A percentile compares a stretch with the other conserved stretches of the same genome.
These are phyloP conservation scores for Climacteris rufus DNA, from an alignment of 2,113 vertebrate genomes.

Conservation along the genomic window DNA sequence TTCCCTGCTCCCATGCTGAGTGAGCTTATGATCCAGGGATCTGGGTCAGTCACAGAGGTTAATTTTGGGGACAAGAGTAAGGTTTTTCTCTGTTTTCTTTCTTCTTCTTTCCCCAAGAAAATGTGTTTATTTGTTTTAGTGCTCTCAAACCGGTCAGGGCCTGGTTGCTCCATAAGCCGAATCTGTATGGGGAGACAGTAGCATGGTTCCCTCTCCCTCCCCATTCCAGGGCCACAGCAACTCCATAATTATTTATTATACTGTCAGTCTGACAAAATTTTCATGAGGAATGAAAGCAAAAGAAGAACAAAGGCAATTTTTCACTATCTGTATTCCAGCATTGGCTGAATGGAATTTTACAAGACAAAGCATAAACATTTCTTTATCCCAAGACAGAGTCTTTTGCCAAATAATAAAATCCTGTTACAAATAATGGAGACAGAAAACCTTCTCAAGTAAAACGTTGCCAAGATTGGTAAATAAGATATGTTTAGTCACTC, in stretches of 20 bases:
- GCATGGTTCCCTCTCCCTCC: background rate
- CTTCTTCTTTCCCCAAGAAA: background rate
- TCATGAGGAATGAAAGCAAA: conserved; percentile 38
- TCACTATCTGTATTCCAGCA: conserved; percentile 14
- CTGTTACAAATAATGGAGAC: background rate
- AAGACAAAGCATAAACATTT: background rate
- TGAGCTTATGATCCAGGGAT: background rate
- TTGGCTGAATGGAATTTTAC: background rate
- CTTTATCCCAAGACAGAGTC: background rate
- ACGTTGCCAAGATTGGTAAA: background rate
- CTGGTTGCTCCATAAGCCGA: background rate
- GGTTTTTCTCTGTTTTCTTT: background rate
- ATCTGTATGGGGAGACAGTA: background rate
- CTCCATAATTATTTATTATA: conserved; percentile 30
- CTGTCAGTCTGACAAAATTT: conserved; percentile 39
- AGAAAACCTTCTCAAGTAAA: background rate
- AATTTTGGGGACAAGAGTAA: background rate
- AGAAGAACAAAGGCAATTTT: conserved; percentile 36
- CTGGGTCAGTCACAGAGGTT: background rate
- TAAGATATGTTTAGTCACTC: background rate
- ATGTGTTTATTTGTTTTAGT: background rate
- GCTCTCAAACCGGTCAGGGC: background rate
- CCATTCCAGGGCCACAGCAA: background rate
- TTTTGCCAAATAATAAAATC: conserved; percentile 9
- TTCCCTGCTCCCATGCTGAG: background rate